Evolutionary conservation across 2,113 vertebrate genomes (phyloP), one percentile per base, ranked within the genome.

Genomic region (Parus major): DNA sequence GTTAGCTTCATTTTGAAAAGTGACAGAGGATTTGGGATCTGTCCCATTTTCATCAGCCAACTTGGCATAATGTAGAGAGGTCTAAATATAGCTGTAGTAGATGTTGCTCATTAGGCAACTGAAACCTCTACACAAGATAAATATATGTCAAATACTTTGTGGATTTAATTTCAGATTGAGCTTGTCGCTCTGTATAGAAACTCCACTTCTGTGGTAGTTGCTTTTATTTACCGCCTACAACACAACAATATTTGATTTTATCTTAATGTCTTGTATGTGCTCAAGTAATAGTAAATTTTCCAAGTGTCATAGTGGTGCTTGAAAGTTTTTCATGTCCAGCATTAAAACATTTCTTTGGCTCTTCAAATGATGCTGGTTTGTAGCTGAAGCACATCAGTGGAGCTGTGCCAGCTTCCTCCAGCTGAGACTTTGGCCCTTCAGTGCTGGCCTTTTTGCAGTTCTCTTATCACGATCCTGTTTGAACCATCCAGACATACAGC

Each of bases 381-480:
- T 86, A 82, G 66, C 83, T 95, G 94, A 81, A 86, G 94, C 66
- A 56, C 68, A 82, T 75, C 65, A 53, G 17, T 91, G 92, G 84
- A 96, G 36, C 65, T 92, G 57, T 94, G 92, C 95, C 96, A 96
- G 92, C 90, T 96, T 96, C 82, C 90, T 94, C 90, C 88, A 90
- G 92, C 82, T 94, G 90, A 96, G 86, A 29, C 71, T 92, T 85
- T 0, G 21, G 66, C 70, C 94, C 81, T 73, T 86, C 50, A 79
- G 61, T 94, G 77, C 79, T 93, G 91, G 81, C 85, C 95, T 95
- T 94, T 96, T 92, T 91, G 86, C 75, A 64, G 94, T 82, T 86
- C 80, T 93, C 86, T 95, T 96, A 96, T 96, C 96, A 93, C 2
- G 80, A 72, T 97, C 68, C 76, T 88, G 88, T 94, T 97, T 95